phyloP scores from a whole-genome alignment of 2,888 invertebrate genomes.

The Plemyria rubiginata region DNA sequence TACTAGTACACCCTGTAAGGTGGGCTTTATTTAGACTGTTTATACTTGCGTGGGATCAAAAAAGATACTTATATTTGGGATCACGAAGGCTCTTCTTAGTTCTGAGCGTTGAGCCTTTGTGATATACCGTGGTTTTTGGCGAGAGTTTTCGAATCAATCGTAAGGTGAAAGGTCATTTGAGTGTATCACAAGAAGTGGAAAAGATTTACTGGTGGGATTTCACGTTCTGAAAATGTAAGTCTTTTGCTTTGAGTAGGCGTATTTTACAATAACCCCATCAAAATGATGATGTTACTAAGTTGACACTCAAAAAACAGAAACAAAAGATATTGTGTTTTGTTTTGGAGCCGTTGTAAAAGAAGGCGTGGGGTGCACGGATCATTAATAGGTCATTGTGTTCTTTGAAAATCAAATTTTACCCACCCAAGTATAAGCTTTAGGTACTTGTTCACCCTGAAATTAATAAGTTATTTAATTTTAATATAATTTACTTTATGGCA shows the following conservation, averaged over 20 bases:
- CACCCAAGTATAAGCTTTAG: too few species aligned
- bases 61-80: slow-evolving; percentile 27
- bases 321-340: neutral
- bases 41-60: slow-evolving; percentile 28
- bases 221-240: slow-evolving; percentile 17
- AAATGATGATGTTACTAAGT: too few species aligned
- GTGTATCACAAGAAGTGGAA: neutral
- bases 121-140: slow-evolving; percentile 3
- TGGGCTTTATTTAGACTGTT: slow-evolving; percentile 22
- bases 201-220: neutral
- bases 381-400: too few species aligned
- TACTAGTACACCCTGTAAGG: slow-evolving; percentile 3
- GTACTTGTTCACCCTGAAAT: too few species aligned
- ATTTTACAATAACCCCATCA: too few species aligned
- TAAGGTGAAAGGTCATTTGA: slow-evolving; percentile 1
- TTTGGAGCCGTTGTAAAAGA: too few species aligned
- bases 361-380: too few species aligned
- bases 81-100: slow-evolving; percentile 22
- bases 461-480: too few species aligned
- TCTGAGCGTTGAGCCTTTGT: slow-evolving; percentile 1
- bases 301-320: too few species aligned
- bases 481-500: too few species aligned
- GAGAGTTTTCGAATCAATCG: neutral
- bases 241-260: neutral
- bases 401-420: neutral